These are phyloP conservation scores for Sphaerophoria taeniata DNA, from an alignment of 2,888 invertebrate species.

Conservation along the genomic window DNA sequence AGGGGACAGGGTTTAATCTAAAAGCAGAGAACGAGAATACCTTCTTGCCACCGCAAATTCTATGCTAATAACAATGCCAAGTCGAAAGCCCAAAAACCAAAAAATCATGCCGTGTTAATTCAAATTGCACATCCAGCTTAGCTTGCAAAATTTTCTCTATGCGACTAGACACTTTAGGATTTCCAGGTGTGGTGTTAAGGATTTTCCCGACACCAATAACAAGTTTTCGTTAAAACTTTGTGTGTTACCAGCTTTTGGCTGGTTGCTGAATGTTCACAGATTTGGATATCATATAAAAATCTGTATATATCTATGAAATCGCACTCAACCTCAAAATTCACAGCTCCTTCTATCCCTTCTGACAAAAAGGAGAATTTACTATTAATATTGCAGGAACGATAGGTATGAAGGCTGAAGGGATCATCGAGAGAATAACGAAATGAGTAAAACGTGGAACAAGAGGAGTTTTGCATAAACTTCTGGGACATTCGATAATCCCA, in stretches of 20 bases:
- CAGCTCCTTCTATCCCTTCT: background rate
- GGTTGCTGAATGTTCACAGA: conserved; percentile 20
- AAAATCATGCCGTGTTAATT: conserved; percentile 66
- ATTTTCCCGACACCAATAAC: conserved; percentile 44
- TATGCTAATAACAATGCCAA: conserved; percentile 66
- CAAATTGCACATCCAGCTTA: conserved; percentile 53
- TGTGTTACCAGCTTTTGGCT: conserved; percentile 23
- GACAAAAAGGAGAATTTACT: conserved; percentile 40
- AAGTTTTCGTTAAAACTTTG: conserved; percentile 40
- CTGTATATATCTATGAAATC: background rate
- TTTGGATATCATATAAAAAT: conserved; percentile 23
- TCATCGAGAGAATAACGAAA: background rate
- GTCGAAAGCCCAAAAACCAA: conserved; percentile 61
- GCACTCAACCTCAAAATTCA: background rate
- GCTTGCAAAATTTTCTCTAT: conserved; percentile 46
- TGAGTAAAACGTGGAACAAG: background rate
- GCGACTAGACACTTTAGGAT: conserved; percentile 54
- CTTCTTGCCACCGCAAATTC: conserved; percentile 46
- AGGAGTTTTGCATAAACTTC: conserved; percentile 21
- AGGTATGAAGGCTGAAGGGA: conserved; percentile 9
- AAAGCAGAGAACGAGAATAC: background rate
- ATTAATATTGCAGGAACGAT: conserved; percentile 53
- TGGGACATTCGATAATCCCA: conserved; percentile 42
- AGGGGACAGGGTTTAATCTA: background rate
- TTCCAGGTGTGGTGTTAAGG: conserved; percentile 42